Evolutionary conservation across 1,140 invertebrate species (phyloP).

Genomic region (Drosophila bipectinata): DNA sequence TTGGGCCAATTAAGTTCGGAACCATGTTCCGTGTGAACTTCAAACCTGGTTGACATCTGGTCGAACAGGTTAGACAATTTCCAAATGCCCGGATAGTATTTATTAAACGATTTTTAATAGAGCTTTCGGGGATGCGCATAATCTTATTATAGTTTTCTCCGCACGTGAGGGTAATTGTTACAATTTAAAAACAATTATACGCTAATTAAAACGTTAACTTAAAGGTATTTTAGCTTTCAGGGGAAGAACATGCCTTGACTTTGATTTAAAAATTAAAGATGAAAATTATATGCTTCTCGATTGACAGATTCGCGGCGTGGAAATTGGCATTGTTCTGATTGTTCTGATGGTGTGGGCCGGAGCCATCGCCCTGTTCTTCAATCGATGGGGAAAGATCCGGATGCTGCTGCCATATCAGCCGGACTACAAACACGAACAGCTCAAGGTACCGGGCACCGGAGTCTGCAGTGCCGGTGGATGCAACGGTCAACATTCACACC

Average conservation of each 20-base stretch:
- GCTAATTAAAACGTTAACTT: background rate
- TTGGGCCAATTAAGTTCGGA: background rate
- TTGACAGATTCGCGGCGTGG: slow-evolving; percentile 91
- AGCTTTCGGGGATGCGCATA: slow-evolving; percentile 4
- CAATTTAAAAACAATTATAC: background rate
- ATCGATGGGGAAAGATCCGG: slow-evolving; percentile 96
- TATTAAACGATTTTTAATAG: slow-evolving; percentile 4
- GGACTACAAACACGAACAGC: slow-evolving; percentile 93
- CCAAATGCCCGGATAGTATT: background rate
- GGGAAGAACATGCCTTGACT: background rate
- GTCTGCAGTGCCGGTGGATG: slow-evolving; percentile 88
- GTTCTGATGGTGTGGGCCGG: slow-evolving; percentile 94
- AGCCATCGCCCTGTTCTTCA: slow-evolving; percentile 95
- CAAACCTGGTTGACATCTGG: background rate
- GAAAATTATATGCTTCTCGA: background rate
- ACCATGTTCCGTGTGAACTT: background rate
- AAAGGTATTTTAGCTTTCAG: background rate
- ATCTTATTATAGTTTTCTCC: background rate
- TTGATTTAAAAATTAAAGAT: background rate
- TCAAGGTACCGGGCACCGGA: slow-evolving; percentile 91
- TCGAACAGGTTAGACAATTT: background rate
- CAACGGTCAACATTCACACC: slow-evolving; percentile 84
- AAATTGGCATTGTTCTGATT: slow-evolving; percentile 93
- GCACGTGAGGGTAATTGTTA: background rate
- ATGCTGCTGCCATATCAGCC: slow-evolving; percentile 96